Conservation (phyloP, 2,888 invertebrate species). For the Cepaea hortensis region DNA sequence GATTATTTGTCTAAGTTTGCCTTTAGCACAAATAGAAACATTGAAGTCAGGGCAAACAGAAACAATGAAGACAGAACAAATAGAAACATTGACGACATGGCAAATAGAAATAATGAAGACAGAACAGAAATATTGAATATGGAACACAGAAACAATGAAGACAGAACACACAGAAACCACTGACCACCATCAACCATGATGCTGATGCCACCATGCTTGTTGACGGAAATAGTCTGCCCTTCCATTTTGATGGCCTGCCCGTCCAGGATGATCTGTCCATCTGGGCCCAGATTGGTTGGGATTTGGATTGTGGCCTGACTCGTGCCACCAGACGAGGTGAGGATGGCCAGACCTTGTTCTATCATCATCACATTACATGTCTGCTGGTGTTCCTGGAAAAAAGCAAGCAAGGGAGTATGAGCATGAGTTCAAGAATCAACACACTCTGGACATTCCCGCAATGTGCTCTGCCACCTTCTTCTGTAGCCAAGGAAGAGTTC, state of each 20-base stretch:
- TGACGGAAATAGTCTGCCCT: constrained; percentile 34
- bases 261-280: constrained; percentile 61
- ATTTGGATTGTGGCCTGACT: constrained; percentile 71
- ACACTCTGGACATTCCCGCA: too few species aligned
- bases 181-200: constrained; percentile 53
- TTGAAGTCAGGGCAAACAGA: too few species aligned
- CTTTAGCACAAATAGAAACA: too few species aligned
- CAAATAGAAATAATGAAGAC: too few species aligned
- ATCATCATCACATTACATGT: constrained; percentile 72
- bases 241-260: constrained; percentile 61
- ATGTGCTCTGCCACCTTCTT: too few species aligned
- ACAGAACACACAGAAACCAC: background rate
- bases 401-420: too few species aligned
- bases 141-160: background rate
- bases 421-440: too few species aligned
- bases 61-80: too few species aligned
- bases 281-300: constrained; percentile 59
- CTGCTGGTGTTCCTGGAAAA: constrained; percentile 68
- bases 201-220: constrained; percentile 46
- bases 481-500: too few species aligned
- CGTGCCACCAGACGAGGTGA: constrained; percentile 64
- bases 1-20: too few species aligned
- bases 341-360: constrained; percentile 70
- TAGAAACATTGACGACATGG: background rate
- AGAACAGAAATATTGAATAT: background rate